phyloP scores from a whole-genome alignment of 64 coral and sea anemone genomes.

The Cladopsammia gracilis region DNA sequence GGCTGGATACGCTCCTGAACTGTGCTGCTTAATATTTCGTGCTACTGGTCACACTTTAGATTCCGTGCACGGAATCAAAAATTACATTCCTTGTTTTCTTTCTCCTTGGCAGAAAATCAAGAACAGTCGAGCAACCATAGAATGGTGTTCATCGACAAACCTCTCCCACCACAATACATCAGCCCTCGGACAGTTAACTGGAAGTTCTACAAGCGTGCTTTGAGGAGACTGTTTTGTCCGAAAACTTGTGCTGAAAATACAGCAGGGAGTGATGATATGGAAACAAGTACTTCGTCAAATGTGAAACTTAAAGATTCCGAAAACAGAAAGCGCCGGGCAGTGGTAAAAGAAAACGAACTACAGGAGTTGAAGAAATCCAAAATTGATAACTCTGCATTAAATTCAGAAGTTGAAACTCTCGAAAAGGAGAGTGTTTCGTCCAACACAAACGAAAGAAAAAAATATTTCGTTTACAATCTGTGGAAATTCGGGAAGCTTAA shows the following conservation, averaged over 20 bases:
- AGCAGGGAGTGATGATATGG: background rate
- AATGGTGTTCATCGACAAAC: constrained; percentile 77
- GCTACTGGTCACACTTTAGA: too few relatives aligned
- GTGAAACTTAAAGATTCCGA: background rate
- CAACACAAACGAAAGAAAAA: constrained; percentile 3
- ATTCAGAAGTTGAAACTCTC: background rate
- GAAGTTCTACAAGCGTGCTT: constrained; percentile 62
- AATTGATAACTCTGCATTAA: background rate
- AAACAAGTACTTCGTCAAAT: background rate
- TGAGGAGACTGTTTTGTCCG: constrained; percentile 50
- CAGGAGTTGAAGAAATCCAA: background rate
- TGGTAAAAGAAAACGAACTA: background rate
- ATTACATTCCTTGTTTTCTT: background rate
- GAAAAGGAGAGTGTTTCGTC: background rate
- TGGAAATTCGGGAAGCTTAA: constrained; percentile 91
- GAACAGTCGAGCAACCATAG: background rate
- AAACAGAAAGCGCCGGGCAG: constrained; percentile 2
- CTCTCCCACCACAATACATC: constrained; percentile 63
- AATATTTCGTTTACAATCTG: constrained; percentile 77
- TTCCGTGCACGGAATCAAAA: too few relatives aligned
- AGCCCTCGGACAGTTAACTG: constrained; percentile 61
- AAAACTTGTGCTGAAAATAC: background rate
- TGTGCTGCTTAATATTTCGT: too few relatives aligned
- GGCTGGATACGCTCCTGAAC: too few relatives aligned
- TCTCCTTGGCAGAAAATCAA: background rate